Evolutionary conservation across 2,113 vertebrate species (phyloP).

Genomic region (Cryptomyrus ogoouensis): DNA sequence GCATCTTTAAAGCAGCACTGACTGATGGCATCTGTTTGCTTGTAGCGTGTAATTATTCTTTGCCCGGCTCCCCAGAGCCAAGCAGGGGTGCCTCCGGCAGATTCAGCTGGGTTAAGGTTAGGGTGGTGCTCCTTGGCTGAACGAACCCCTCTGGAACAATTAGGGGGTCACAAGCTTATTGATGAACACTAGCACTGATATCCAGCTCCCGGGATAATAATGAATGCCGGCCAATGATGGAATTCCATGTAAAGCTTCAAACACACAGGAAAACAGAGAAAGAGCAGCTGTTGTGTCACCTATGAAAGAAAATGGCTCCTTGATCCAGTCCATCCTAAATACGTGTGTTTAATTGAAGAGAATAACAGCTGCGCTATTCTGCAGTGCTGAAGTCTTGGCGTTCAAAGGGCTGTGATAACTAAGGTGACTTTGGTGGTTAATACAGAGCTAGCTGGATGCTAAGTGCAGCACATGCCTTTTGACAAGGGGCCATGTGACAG

Average conservation of each 20-base stretch:
- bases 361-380: neutral
- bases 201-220: conserved; percentile 51
- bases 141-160: neutral
- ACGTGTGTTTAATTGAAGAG: neutral
- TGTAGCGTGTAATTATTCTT: neutral
- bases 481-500: neutral
- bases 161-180: conserved; percentile 44
- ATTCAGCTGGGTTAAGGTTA: neutral
- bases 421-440: neutral
- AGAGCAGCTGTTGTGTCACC: neutral
- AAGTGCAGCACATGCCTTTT: neutral
- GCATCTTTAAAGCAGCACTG: neutral
- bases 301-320: neutral
- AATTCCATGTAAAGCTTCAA: conserved; percentile 17
- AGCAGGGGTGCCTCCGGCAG: no score
- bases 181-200: conserved; percentile 54
- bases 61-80: neutral
- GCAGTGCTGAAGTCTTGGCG: neutral
- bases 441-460: neutral
- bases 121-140: neutral
- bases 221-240: neutral
- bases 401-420: neutral
- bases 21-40: neutral
- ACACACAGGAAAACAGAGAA: conserved; percentile 12
- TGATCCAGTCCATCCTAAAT: neutral